Evolutionary conservation across 2,797 vertebrate species (phyloP), one percentile per base, ranked within the genome.

Genomic region (Alauda arvensis): DNA sequence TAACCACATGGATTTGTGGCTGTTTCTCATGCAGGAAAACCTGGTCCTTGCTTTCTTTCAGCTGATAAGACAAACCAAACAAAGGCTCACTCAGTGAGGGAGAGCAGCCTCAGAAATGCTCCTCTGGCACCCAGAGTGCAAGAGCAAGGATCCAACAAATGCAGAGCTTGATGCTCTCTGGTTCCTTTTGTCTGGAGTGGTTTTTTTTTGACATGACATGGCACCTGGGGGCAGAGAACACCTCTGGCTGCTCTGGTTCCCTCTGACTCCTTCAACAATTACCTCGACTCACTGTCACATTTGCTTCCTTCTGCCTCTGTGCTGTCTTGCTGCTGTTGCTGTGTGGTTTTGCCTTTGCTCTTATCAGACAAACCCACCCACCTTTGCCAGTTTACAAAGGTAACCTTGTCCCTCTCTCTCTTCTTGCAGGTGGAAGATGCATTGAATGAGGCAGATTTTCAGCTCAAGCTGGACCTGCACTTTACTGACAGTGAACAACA

Each of bases 401-500:
- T 60, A 82, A 61, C 18, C 10, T 51, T 39, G 5, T n/a, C 14
- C 88, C 59, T 90, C 14, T 89, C 60, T 90, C 39, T 95, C 61
- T 94, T 78, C 77, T 93, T 80, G n/a, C 92, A 99, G 99, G 97
- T 99, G 90, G 98, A 99, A 95, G 98, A 99, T 52, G 98, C 98
- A 5, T 86, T 99, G 82, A 98, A 97, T 34, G 99, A 99, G 88
- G 98, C 98, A 29, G 99, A 99, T 86, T 99, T 99, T 92, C 98
- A 99, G 92, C 95, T 99, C 87, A 99, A 99, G 95, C 94, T 99
- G 93, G 99, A 99, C 91, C 97, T 99, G 95, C 99, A 99, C 93
- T 99, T 99, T 91, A 99, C 99, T 1, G 99, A 99, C 82, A 98
- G 95, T 8, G 98, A 99, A 40, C 98, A 98, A 85, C 98, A 99